Evolutionary conservation across 2,888 invertebrate genomes (phyloP).

Genomic region (Drosophila longiperda): DNA sequence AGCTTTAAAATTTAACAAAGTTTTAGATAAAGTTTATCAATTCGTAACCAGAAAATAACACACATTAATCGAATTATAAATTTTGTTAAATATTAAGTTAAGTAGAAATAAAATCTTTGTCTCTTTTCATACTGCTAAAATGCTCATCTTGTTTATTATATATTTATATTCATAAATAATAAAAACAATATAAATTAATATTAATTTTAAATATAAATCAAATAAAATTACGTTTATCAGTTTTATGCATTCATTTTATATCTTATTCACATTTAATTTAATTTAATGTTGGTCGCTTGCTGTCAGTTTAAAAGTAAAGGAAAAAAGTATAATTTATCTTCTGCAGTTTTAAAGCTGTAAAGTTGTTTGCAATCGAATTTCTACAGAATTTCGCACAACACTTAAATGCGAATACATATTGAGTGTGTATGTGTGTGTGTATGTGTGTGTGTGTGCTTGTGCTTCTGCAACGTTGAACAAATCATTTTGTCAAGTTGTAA

Average conservation of each 20-base stretch:
- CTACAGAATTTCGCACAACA: constrained; percentile 12
- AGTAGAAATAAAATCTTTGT: neutral
- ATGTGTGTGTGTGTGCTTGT: constrained; percentile 2
- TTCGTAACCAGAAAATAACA: neutral
- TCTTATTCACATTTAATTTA: neutral
- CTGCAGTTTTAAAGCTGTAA: neutral
- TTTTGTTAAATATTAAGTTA: neutral
- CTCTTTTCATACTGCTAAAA: neutral
- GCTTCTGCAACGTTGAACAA: constrained; percentile 14
- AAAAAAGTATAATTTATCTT: neutral
- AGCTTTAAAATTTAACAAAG: neutral
- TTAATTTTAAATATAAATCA: neutral
- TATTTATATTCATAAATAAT: neutral
- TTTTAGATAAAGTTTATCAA: neutral
- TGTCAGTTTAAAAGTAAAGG: neutral
- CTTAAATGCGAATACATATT: constrained; percentile 16
- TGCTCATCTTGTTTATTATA: neutral
- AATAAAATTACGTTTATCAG: neutral
- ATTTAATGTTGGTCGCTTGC: neutral
- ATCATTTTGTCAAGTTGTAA: constrained; percentile 23
- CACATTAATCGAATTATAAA: neutral
- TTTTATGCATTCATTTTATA: neutral
- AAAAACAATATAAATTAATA: neutral
- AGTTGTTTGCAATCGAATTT: constrained; percentile 8
- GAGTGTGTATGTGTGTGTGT: constrained; percentile 5